Evolutionary conservation across 2,888 invertebrate species (phyloP), one percentile per base, ranked within the genome.

Genomic region (Caenorhabditis afra): DNA sequence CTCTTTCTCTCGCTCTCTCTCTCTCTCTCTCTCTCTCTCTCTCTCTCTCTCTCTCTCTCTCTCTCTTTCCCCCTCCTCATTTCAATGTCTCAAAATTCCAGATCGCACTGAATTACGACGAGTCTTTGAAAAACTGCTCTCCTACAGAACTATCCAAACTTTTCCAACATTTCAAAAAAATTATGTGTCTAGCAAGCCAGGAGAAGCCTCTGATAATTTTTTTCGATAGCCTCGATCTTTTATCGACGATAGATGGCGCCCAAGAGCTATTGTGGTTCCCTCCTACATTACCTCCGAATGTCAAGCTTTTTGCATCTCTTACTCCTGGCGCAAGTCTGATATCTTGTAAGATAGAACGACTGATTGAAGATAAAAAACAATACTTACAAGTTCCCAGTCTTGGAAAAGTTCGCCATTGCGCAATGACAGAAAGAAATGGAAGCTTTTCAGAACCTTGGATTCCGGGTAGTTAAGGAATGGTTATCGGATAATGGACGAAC

Each of bases 131-230:
- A 90, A 94, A 95, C 65, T 94, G 95, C 65, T 96, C 97, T 67
- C 98, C 98, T 0, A 96, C 96, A 88, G 98, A 98, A 91, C 92
- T 98, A 86, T 96, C 97, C 35, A 97, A 97, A 0, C 92, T 98
- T 44, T 96, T 96, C 7, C 96, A 96, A 0, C 95, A 97, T 91
- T 96, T 98, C 92, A 98, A 98, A 91, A 95, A 96, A 22, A 93
- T 98, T 53, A 91, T 97, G 74, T 94, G 95, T 8, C 93, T 94
- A 91, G 96, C 96, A 0, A 94, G 93, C 0, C 91, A 93, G 79
- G 94, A 95, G 86, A 95, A 95, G 86, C 97, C 97, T 0, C 92
- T 98, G 52, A 93, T 96, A 0, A 92, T 99, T 50, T 96, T 96
- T 91, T 92, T 99, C 87, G 98, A 99, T 91, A 97, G 97, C 0